phyloP scores from a whole-genome alignment of 2,797 vertebrate genomes.

The Malurus leucopterus region DNA sequence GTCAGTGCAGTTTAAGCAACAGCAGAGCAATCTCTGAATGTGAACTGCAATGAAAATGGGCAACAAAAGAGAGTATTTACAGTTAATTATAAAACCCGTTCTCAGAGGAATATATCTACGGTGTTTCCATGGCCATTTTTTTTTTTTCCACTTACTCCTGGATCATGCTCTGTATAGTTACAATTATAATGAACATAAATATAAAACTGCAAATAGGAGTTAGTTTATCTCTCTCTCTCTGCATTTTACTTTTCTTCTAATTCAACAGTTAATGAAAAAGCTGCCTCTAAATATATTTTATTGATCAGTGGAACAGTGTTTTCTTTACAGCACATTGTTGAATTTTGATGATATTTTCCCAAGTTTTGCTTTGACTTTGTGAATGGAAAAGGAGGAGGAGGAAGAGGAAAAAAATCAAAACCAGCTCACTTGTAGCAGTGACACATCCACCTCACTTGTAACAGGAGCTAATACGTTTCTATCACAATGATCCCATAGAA shows the following conservation, averaged over 20 bases:
- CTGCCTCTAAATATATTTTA: slow-evolving; percentile 13
- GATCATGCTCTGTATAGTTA: not conserved
- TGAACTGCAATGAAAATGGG: not conserved
- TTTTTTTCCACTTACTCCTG: not conserved
- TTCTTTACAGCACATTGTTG: slow-evolving; percentile 52
- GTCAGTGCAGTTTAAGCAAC: slow-evolving; percentile 75
- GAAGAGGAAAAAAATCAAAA: not conserved
- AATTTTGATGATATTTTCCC: slow-evolving; percentile 53
- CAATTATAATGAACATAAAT: slow-evolving; percentile 8
- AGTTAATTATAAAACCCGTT: not conserved
- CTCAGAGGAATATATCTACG: not conserved
- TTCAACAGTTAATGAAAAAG: slow-evolving; percentile 24
- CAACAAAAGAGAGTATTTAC: not conserved
- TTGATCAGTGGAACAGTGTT: slow-evolving; percentile 13
- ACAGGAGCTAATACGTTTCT: slow-evolving; percentile 27
- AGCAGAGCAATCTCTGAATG: not conserved
- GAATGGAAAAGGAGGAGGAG: not conserved
- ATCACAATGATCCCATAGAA: slow-evolving; percentile 51
- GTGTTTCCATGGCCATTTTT: not conserved
- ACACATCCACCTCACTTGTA: slow-evolving; percentile 45
- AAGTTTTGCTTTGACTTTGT: slow-evolving; percentile 31
- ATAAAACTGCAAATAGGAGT: not conserved
- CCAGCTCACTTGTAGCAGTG: slow-evolving; percentile 37
- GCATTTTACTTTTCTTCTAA: slow-evolving; percentile 1
- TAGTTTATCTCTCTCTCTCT: not conserved